These are phyloP conservation scores for Chiloscyllium punctatum DNA, from an alignment of 2,797 vertebrate species.

Conservation along the genomic window DNA sequence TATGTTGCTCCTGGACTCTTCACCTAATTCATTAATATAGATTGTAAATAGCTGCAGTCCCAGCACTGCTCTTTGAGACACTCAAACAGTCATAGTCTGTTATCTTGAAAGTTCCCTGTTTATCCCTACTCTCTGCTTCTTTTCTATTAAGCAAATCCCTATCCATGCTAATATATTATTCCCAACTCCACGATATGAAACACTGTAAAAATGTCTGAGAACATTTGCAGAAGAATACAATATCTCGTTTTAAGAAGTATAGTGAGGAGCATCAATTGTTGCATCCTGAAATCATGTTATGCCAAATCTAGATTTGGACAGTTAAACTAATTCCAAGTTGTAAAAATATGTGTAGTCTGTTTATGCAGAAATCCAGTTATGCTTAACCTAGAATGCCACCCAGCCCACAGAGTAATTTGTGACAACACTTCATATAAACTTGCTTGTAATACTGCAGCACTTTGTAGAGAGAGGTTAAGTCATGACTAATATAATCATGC, in stretches of 20 bases:
- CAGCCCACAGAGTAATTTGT: not conserved
- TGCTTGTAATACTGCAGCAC: not conserved
- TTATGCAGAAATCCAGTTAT: not conserved
- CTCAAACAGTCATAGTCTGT: too few relatives aligned
- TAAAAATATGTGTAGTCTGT: not conserved
- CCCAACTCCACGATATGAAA: not conserved
- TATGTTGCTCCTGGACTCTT: too few relatives aligned
- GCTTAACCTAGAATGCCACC: not conserved
- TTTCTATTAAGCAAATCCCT: too few relatives aligned
- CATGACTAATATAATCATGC: not conserved
- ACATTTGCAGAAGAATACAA: not conserved
- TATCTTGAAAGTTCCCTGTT: too few relatives aligned
- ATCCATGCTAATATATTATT: too few relatives aligned
- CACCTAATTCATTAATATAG: too few relatives aligned
- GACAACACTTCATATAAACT: not conserved
- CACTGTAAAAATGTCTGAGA: not conserved
- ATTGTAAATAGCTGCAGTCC: too few relatives aligned
- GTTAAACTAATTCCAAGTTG: not conserved
- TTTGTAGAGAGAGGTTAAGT: not conserved
- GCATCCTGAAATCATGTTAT: not conserved
- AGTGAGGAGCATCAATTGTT: not conserved
- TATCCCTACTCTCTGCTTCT: too few relatives aligned
- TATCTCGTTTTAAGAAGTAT: not conserved
- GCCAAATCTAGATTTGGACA: not conserved
- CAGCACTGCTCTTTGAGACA: too few relatives aligned